These are phyloP conservation scores for Apus apus DNA, from an alignment of 2,113 vertebrate species.

Conservation along the genomic window DNA sequence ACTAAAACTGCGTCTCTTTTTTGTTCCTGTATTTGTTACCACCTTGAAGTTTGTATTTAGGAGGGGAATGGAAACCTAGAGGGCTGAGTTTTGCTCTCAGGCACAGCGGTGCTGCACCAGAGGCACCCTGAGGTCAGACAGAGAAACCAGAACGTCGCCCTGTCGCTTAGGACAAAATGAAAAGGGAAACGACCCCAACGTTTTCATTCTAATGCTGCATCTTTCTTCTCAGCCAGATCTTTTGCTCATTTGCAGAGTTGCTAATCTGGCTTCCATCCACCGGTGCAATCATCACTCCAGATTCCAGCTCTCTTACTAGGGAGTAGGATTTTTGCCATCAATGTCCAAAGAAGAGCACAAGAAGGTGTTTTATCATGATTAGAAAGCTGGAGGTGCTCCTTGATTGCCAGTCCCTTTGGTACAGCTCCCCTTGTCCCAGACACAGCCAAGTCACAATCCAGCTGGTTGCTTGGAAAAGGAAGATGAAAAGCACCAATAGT, in stretches of 20 bases:
- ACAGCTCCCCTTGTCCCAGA: neutral
- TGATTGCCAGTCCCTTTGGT: neutral
- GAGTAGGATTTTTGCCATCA: neutral
- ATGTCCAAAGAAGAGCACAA: conserved; percentile 10
- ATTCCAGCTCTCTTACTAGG: neutral
- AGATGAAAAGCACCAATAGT: neutral
- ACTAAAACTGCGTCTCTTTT: conserved; percentile 28
- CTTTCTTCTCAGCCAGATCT: conserved; percentile 16
- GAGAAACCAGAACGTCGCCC: neutral
- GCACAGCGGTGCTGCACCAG: neutral
- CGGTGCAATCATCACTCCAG: neutral
- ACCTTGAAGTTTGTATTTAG: conserved; percentile 13
- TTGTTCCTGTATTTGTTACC: neutral
- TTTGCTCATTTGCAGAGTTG: neutral
- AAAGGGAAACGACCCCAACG: neutral
- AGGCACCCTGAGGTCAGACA: neutral
- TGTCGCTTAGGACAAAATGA: neutral
- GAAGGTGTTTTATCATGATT: neutral
- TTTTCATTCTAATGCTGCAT: neutral
- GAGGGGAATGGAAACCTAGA: neutral
- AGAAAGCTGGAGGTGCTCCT: neutral
- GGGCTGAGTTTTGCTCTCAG: neutral
- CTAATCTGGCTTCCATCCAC: conserved; percentile 39
- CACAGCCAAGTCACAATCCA: neutral
- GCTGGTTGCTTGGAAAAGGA: neutral